Conservation (phyloP, 2,888 invertebrate genomes). For the Chaetogeoica ovagalla region DNA sequence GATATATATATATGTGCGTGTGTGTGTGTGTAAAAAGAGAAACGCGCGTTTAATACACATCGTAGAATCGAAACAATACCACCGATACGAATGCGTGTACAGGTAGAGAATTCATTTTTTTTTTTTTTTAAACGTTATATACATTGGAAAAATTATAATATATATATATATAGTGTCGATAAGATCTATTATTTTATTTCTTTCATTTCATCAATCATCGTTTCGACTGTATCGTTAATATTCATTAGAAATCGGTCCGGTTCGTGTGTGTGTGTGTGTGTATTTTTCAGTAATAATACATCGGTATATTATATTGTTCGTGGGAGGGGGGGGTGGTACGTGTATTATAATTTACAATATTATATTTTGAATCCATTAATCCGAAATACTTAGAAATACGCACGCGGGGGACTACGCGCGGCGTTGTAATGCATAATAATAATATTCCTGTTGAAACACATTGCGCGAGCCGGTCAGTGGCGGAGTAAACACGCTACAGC, state of each 20-base stretch:
- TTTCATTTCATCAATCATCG: not conserved
- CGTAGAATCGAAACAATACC: not conserved
- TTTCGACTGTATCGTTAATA: not conserved
- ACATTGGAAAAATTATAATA: not conserved
- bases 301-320: too few species aligned
- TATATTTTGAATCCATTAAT: slow-evolving; percentile 28
- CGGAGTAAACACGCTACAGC: not conserved
- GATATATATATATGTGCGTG: too few species aligned
- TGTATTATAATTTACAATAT: not conserved
- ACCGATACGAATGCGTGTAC: too few species aligned
- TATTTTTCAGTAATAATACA: slow-evolving; percentile 14
- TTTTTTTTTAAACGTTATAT: not conserved
- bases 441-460: not conserved
- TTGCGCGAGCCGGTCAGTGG: not conserved
- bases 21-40: too few species aligned
- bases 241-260: slow-evolving; percentile 21
- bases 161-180: not conserved
- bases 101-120: too few species aligned
- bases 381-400: not conserved
- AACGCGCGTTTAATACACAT: not conserved
- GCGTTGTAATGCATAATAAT: too few species aligned
- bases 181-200: not conserved
- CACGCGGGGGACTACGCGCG: too few species aligned
- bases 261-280: not conserved
- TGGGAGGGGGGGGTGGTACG: too few species aligned